Evolutionary conservation across 2,113 vertebrate species (phyloP).

Genomic region (Lepidothrix coronata): DNA sequence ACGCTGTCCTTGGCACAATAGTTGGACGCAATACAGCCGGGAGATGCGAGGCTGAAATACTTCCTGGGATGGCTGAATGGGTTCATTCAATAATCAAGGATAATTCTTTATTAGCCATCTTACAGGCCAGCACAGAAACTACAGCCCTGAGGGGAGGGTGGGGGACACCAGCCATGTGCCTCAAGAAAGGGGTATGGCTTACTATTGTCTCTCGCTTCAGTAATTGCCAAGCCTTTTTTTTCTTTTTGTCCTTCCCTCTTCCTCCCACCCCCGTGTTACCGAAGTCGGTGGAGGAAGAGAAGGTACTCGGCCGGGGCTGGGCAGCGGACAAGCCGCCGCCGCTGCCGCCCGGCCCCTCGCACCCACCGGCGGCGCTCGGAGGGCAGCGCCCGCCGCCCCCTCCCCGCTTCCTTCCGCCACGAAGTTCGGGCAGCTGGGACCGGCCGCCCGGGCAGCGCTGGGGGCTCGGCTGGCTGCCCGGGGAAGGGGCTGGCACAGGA

Average conservation of each 20-base stretch:
- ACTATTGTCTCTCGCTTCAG: slow-evolving; percentile 28
- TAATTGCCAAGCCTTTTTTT: background rate
- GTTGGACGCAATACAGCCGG: background rate
- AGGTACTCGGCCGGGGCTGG: background rate
- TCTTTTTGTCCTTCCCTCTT: background rate
- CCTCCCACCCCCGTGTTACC: background rate
- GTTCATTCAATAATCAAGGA: slow-evolving; percentile 10
- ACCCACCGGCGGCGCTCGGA: background rate
- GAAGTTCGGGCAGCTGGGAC: background rate
- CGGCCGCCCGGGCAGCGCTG: background rate
- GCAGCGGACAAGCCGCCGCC: background rate
- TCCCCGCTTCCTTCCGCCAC: background rate
- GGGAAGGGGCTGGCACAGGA: background rate
- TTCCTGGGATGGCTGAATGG: slow-evolving; percentile 38
- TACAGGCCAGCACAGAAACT: background rate
- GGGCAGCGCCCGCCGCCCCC: background rate
- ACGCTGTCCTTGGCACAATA: slow-evolving; percentile 2
- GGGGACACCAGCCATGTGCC: slow-evolving; percentile 17
- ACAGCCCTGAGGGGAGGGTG: background rate
- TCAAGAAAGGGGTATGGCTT: slow-evolving; percentile 16
- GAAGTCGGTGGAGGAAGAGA: background rate
- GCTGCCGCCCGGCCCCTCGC: background rate
- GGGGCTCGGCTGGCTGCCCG: background rate
- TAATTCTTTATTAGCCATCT: background rate
- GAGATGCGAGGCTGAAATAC: slow-evolving; percentile 6